phyloP scores from a whole-genome alignment of 2,797 vertebrate genomes.

The Thripadectes ignobilis region DNA sequence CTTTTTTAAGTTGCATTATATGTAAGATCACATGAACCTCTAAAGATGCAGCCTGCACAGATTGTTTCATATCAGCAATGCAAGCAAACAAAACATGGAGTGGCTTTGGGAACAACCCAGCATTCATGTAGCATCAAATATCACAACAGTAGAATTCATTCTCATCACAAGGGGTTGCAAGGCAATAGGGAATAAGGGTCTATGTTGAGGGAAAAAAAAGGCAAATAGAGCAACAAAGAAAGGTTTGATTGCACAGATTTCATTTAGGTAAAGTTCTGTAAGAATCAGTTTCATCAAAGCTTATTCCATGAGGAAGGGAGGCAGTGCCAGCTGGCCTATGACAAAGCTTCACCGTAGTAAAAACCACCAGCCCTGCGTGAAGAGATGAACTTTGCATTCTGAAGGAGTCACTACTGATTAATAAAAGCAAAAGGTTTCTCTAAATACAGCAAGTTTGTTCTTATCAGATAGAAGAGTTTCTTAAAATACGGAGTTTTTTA shows the following conservation, averaged over 20 bases:
- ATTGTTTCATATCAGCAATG: conserved; percentile 5
- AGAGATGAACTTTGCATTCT: conserved; percentile 54
- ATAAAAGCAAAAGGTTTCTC: conserved; percentile 60
- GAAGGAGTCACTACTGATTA: conserved; percentile 28
- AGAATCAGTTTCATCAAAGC: not conserved
- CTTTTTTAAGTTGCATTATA: not conserved
- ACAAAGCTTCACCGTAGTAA: conserved; percentile 28
- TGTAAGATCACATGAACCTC: not conserved
- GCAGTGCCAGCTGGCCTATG: conserved; percentile 52
- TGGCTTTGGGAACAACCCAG: conserved; percentile 37
- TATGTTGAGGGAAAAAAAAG: conserved; percentile 9
- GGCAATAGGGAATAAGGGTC: conserved; percentile 43
- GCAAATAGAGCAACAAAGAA: conserved; percentile 48
- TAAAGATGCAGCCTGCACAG: conserved; percentile 30
- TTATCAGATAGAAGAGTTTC: conserved; percentile 69
- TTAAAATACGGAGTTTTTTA: conserved; percentile 57
- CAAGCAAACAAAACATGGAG: conserved; percentile 25
- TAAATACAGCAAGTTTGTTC: conserved; percentile 57
- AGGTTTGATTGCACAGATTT: conserved; percentile 58
- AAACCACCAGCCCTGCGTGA: conserved; percentile 66
- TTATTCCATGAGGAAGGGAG: conserved; percentile 39
- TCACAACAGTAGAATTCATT: conserved; percentile 42
- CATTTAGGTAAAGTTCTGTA: conserved; percentile 12
- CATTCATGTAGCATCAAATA: not conserved
- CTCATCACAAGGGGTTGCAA: conserved; percentile 45